Conservation (phyloP, 2,888 invertebrate species). For the Protophormia terraenovae region DNA sequence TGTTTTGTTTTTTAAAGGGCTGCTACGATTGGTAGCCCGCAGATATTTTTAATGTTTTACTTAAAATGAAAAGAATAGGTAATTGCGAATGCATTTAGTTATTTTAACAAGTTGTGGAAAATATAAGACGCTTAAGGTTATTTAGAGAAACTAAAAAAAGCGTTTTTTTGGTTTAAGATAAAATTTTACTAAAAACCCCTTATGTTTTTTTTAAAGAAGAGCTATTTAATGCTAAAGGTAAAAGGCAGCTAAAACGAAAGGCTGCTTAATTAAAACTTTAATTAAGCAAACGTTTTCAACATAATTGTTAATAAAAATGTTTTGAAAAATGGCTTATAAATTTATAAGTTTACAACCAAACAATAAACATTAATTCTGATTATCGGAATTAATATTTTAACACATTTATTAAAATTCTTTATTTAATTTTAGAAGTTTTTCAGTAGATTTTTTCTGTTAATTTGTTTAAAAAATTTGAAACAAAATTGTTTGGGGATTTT, state of each 20-base stretch:
- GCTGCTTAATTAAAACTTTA: too few relatives aligned
- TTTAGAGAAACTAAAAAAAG: background rate
- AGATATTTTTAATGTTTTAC: conserved; percentile 10
- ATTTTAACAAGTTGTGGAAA: conserved; percentile 33
- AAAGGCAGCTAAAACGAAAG: background rate
- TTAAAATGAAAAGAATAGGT: conserved; percentile 5
- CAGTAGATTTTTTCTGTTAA: background rate
- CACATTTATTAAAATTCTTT: too few relatives aligned
- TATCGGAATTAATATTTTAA: too few relatives aligned
- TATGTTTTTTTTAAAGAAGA: background rate
- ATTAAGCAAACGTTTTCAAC: too few relatives aligned
- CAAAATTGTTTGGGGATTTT: too few relatives aligned
- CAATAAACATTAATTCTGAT: too few relatives aligned
- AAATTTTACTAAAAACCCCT: background rate
- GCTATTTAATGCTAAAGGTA: background rate
- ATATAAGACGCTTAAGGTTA: conserved; percentile 7
- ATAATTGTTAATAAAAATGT: too few relatives aligned
- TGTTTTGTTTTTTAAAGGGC: conserved; percentile 13
- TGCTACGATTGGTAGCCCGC: background rate
- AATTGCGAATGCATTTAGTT: conserved; percentile 36
- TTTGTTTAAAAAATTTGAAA: too few relatives aligned
- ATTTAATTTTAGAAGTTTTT: too few relatives aligned
- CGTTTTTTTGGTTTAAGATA: background rate
- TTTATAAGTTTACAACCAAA: too few relatives aligned
- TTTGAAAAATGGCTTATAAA: too few relatives aligned